These are phyloP conservation scores for Apis florea DNA, from an alignment of 1,140 invertebrate species.

Conservation along the genomic window DNA sequence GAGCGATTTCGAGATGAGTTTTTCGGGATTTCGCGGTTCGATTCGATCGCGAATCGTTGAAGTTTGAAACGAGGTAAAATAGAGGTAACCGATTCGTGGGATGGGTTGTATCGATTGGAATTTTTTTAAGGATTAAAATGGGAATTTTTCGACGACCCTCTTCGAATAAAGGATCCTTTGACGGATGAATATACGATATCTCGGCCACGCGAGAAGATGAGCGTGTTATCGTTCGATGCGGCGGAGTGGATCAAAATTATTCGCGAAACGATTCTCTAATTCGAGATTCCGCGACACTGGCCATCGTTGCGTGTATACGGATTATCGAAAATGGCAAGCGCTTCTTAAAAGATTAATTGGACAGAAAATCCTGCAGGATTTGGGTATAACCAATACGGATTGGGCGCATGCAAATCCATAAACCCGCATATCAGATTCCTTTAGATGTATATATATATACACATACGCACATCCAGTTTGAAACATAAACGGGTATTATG, in stretches of 20 bases:
- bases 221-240: neutral
- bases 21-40: neutral
- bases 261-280: neutral
- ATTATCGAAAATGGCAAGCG: neutral
- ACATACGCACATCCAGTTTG: neutral
- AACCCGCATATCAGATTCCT: conserved; percentile 38
- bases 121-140: neutral
- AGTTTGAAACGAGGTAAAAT: neutral
- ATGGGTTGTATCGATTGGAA: neutral
- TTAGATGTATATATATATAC: conserved; percentile 5
- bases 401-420: conserved; percentile 17
- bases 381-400: neutral
- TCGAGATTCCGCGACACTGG: no score
- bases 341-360: conserved; percentile 18
- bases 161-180: no score
- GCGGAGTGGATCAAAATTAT: neutral
- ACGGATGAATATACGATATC: no score
- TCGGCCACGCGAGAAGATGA: neutral
- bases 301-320: no score
- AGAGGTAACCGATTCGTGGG: neutral
- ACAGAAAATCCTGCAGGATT: neutral
- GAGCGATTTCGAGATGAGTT: neutral
- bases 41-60: neutral
- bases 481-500: conserved; percentile 56
- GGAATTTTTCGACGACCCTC: neutral